Base-by-base conservation (phyloP, 2,888 invertebrate genomes). In the Hedychridium roseum region DNA sequence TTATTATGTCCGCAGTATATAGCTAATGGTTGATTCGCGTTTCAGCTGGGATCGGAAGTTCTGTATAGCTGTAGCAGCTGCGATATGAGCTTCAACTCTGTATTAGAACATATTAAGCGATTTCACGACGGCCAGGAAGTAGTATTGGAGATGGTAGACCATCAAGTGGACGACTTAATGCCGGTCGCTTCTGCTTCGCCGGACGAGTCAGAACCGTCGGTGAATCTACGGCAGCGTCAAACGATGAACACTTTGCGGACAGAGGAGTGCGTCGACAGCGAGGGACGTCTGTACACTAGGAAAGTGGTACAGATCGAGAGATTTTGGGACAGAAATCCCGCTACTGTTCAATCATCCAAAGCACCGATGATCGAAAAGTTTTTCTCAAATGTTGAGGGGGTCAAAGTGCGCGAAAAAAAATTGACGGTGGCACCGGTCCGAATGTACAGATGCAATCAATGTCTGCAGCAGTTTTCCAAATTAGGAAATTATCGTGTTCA, bases 61-160 rank as follows among this genome's bases (percentile, higher is more conserved):
- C 66, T 84, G 17, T 88, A 87, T 73, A 85, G 82, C 55, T 89
- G 88, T 64, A 86, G 85, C 50, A 85, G 84, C 45, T 88, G 88
- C 65, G 82, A 84, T 1, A 82, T 87, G 41, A 84, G 84, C 43
- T 88, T 88, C 66, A 80, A 82, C 20, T 86, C 86, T 0, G 84
- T 88, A 2, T 76, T 86, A 49, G 86, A 87, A 1, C 88, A 89
- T 66, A 84, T 89, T 60, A 82, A 84, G 50, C 82, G 83, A 54
- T 87, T 82, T 65, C 88, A 89, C 65, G 85, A 82, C 68, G 85
- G 87, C 38, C 86, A 89, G 67, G 86, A 88, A 74, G 86, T 88
- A 42, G 82, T 87, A 35, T 79, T 88, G 45, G 87, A 86, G 82
- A 86, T 78, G 74, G 74, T 71, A 2, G 77, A 74, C 26, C 70